These are phyloP conservation scores for Diadegma fenestrale DNA, from an alignment of 2,888 invertebrate genomes.

Conservation along the genomic window DNA sequence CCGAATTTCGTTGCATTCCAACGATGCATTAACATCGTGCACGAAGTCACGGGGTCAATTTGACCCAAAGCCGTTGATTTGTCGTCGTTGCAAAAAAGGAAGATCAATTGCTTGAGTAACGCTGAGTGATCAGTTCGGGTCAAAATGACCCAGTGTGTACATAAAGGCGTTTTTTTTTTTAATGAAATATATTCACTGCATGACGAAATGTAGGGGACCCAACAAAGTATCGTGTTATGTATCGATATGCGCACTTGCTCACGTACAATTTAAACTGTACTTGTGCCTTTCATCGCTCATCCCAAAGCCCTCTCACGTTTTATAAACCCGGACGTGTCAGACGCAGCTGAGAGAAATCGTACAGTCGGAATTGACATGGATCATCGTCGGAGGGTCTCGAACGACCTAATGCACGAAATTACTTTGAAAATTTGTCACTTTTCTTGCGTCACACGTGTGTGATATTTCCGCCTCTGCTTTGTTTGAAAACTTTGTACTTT, in stretches of 20 bases:
- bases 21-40: no score
- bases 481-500: background rate
- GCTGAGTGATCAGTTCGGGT: no score
- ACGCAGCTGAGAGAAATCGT: slow-evolving; percentile 25
- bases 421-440: slow-evolving; percentile 12
- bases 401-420: background rate
- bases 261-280: slow-evolving; percentile 33
- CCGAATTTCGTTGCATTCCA: no score
- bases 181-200: no score
- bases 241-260: slow-evolving; percentile 26
- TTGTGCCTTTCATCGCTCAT: slow-evolving; percentile 10
- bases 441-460: background rate
- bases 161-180: no score
- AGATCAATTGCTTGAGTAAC: no score
- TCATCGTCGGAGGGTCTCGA: slow-evolving; percentile 16
- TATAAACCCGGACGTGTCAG: slow-evolving; percentile 39
- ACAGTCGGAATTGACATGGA: slow-evolving; percentile 48
- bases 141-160: no score
- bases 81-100: no score
- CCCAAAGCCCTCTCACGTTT: slow-evolving; percentile 23
- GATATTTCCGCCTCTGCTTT: background rate
- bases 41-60: background rate
- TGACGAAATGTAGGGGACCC: no score
- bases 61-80: background rate
- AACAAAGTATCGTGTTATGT: background rate